phyloP scores from a whole-genome alignment of 35 echinoderm and acorn worm species.

The Heliocidaris erythrogramma region DNA sequence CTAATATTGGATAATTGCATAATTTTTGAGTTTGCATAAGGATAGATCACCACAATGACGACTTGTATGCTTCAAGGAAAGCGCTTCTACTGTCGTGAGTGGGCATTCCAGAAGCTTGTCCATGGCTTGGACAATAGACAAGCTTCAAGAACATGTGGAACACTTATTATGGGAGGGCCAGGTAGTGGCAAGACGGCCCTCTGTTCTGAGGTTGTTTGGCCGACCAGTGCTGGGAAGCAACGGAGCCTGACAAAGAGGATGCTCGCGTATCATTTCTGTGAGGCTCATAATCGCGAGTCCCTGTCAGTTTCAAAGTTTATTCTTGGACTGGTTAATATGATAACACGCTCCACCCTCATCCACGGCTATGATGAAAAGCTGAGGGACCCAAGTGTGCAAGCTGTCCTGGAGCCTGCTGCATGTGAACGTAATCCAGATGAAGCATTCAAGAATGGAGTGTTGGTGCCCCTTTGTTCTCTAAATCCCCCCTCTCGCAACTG shows the following conservation, averaged over 20 bases:
- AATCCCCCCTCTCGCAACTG: constrained; percentile 89
- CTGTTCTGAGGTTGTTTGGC: constrained; percentile 94
- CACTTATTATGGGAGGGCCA: constrained; percentile 93
- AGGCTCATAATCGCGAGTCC: constrained; percentile 86
- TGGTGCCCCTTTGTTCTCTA: constrained; percentile 82
- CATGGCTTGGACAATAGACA: constrained; percentile 93
- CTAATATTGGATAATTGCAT: neutral
- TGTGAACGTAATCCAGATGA: constrained; percentile 98
- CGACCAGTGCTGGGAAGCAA: constrained; percentile 86
- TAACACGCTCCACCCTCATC: constrained; percentile 83
- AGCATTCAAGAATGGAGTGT: constrained; percentile 95
- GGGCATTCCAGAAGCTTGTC: constrained; percentile 99
- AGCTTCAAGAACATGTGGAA: constrained; percentile 96
- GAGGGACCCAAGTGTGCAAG: constrained; percentile 83
- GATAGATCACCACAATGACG: constrained; percentile 55
- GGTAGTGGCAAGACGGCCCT: constrained; percentile 97
- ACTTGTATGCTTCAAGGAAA: constrained; percentile 95
- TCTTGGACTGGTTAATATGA: constrained; percentile 81
- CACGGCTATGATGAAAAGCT: constrained; percentile 97
- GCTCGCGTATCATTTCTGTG: constrained; percentile 94
- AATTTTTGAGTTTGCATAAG: neutral
- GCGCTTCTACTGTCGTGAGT: constrained; percentile 96
- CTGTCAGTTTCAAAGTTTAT: constrained; percentile 96
- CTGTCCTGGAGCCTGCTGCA: constrained; percentile 84
- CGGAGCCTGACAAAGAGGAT: constrained; percentile 76